Evolutionary conservation across 2,113 vertebrate genomes (phyloP), one percentile per base, ranked within the genome.

Genomic region (Phyllostomus hastatus): DNA sequence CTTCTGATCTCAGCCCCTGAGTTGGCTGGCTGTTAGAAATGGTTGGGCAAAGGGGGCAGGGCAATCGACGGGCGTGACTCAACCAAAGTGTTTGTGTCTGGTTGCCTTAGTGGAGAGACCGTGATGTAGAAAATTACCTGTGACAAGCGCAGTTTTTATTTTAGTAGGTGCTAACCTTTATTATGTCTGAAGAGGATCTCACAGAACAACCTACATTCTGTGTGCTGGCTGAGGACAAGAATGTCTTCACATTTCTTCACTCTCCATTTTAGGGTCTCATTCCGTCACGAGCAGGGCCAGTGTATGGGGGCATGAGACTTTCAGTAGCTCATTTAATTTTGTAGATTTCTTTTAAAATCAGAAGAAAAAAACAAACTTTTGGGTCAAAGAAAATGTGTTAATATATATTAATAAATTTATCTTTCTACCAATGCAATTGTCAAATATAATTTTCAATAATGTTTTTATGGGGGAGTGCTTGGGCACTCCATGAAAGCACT

Each of bases 331-430:
- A 11, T 12, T 16, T 52, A 83, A 88, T 54, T 11, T 3, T 26
- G 52, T 81, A 61, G 38, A 88, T 94, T 95, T 82, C 4, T 46
- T 91, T 90, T 93, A 86, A 93, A 88, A 79, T 87, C 61, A 61
- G 72, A 96, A 76, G 59, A 22, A 90, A 81, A 54, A 73, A 43
- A 12, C 38, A 8, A 20, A 83, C 26, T 64, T 85, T 92, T n/a
- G 78, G 66, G 50, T 70, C 67, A 93, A 91, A 94, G 38, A 85
- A 82, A 83, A 75, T 61, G 64, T 46, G 86, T 92, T 83, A 8
- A 22, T 41, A 20, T 48, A n/a, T 82, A 61, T 80, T 70, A 84
- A 82, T 72, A 84, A 66, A 28, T 61, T 70, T 22, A 66, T 83
- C n/a, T 91, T 88, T 87, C 33, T 90, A 84, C 28, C 33, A 72